Evolutionary conservation across 2,888 invertebrate genomes (phyloP).

Genomic region (Lymantria dispar): DNA sequence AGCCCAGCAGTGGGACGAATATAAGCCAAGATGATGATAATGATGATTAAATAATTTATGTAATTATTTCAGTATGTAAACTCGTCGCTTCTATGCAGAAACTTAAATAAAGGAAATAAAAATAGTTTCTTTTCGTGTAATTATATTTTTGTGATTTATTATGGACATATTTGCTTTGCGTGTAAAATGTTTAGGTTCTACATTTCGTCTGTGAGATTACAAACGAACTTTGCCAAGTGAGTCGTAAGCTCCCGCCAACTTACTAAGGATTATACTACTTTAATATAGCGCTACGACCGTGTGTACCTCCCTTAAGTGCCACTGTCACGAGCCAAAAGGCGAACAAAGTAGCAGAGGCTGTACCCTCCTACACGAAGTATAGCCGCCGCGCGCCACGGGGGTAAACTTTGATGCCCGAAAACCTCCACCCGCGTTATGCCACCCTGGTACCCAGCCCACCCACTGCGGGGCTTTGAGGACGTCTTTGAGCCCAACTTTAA

Average conservation of each 20-base stretch:
- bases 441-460: constrained; percentile 68
- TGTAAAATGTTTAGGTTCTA: constrained; percentile 15
- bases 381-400: constrained; percentile 65
- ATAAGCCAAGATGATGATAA: no score
- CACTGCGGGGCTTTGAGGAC: constrained; percentile 77
- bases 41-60: no score
- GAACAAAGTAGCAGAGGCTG: constrained; percentile 71
- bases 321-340: constrained; percentile 79
- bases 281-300: constrained; percentile 61
- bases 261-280: constrained; percentile 56
- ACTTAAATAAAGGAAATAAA: no score
- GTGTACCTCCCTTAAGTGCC: constrained; percentile 79
- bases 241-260: constrained; percentile 39
- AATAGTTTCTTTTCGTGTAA: no score
- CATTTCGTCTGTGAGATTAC: constrained; percentile 31
- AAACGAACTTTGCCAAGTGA: constrained; percentile 33
- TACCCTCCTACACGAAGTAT: constrained; percentile 62
- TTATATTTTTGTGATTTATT: no score
- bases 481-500: constrained; percentile 78
- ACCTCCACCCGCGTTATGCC: constrained; percentile 56
- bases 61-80: no score
- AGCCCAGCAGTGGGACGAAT: no score
- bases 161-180: background rate
- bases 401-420: constrained; percentile 78
- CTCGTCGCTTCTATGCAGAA: no score